Conservation (phyloP, 2,113 vertebrate genomes). For the Neofelis nebulosa region DNA sequence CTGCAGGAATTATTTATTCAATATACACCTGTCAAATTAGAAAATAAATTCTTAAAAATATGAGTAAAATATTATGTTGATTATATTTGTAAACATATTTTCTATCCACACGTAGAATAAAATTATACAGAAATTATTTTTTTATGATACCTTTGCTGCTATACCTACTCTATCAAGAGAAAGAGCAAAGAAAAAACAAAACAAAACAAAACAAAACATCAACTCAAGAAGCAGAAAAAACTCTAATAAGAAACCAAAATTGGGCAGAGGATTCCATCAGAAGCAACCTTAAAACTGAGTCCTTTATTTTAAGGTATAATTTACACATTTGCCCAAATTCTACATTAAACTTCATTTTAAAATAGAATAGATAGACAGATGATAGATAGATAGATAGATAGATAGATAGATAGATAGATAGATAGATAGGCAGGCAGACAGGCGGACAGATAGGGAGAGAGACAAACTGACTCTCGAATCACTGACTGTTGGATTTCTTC, state of each 20-base stretch:
- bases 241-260: background rate
- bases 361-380: background rate
- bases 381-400: background rate
- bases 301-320: background rate
- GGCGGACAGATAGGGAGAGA: background rate
- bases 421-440: background rate
- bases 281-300: background rate
- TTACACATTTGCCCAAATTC: background rate
- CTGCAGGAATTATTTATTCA: background rate
- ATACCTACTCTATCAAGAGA: background rate
- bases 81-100: background rate
- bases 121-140: background rate
- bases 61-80: background rate
- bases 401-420: background rate
- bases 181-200: background rate
- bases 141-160: background rate
- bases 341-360: background rate
- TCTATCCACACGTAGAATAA: background rate
- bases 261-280: background rate
- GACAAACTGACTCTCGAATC: background rate
- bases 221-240: background rate
- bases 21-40: background rate
- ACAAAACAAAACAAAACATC: background rate
- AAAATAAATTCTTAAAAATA: background rate
- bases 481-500: background rate